Evolutionary conservation across 1,140 invertebrate species (phyloP).

Genomic region (Aphelenchoides besseyi): DNA sequence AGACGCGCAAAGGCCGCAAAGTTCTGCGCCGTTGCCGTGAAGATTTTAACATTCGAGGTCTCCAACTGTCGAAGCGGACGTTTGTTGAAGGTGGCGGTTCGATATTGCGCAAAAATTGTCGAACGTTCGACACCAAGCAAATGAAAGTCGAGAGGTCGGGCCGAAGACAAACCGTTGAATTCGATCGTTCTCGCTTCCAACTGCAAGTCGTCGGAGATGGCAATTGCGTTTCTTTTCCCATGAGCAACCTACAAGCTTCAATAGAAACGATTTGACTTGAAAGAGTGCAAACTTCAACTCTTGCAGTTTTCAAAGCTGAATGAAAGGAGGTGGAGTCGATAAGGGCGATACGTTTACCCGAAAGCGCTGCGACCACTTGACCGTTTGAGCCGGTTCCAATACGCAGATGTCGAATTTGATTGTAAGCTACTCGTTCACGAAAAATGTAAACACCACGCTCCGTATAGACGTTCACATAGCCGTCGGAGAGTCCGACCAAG

Average conservation of each 20-base stretch:
- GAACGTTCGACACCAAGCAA: not conserved
- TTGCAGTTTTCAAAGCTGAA: slow-evolving; percentile 12
- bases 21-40: not conserved
- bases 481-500: slow-evolving; percentile 11
- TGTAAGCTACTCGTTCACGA: slow-evolving; percentile 13
- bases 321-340: slow-evolving; percentile 14
- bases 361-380: slow-evolving; percentile 20
- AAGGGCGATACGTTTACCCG: not conserved
- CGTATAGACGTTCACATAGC: slow-evolving; percentile 23
- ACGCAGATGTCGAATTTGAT: slow-evolving; percentile 6
- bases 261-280: not conserved
- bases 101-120: not conserved
- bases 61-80: not conserved
- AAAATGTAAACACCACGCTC: slow-evolving; percentile 25
- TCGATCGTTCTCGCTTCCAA: not conserved
- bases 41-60: not conserved
- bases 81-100: not conserved
- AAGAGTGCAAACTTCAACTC: slow-evolving; percentile 6
- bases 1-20: not conserved
- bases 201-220: not conserved
- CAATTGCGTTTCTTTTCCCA: not conserved
- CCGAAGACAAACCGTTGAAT: not conserved
- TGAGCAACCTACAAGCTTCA: slow-evolving; percentile 12
- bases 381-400: slow-evolving; percentile 1
- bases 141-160: not conserved